A percentile compares a stretch with the other conserved stretches of the same genome.
Conservation (phyloP, 2,888 invertebrate species). For the Polyploca ridens region DNA sequence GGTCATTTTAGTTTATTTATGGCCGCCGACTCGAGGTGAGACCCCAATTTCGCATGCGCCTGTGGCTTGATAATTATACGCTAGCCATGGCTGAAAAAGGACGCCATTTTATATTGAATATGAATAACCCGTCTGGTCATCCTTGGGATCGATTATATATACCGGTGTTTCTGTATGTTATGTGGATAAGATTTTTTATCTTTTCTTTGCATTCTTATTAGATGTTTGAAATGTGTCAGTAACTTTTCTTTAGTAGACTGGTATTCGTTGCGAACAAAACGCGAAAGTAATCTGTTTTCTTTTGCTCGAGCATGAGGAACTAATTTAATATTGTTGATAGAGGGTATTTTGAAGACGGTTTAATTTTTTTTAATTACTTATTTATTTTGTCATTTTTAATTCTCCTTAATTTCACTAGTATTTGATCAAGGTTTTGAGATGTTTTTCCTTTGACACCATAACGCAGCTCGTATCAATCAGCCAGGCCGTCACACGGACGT, state of each 20-base stretch:
- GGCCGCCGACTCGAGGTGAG: slow-evolving; percentile 78
- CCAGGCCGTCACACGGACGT: too few relatives aligned
- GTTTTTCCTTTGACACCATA: too few relatives aligned
- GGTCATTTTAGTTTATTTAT: slow-evolving; percentile 82
- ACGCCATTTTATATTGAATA: slow-evolving; percentile 76
- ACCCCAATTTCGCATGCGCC: slow-evolving; percentile 83
- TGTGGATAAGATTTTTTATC: slow-evolving; percentile 6
- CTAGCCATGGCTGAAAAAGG: slow-evolving; percentile 74
- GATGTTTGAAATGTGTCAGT: not conserved
- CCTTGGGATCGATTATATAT: slow-evolving; percentile 8
- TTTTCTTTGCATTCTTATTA: slow-evolving; percentile 1
- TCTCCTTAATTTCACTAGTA: too few relatives aligned
- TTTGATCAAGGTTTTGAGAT: too few relatives aligned
- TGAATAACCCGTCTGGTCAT: slow-evolving; percentile 38
- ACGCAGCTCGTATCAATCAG: too few relatives aligned
- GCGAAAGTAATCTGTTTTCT: too few relatives aligned
- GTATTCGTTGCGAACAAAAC: not conserved
- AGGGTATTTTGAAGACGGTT: too few relatives aligned
- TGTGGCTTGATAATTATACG: slow-evolving; percentile 80
- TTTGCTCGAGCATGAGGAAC: not conserved
- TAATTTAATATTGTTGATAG: too few relatives aligned
- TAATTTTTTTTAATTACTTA: too few relatives aligned
- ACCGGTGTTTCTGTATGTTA: not conserved
- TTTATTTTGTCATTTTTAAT: too few relatives aligned
- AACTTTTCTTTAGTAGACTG: not conserved